These are phyloP conservation scores for Aporophyla nigra DNA, from an alignment of 2,888 invertebrate genomes.

Conservation along the genomic window DNA sequence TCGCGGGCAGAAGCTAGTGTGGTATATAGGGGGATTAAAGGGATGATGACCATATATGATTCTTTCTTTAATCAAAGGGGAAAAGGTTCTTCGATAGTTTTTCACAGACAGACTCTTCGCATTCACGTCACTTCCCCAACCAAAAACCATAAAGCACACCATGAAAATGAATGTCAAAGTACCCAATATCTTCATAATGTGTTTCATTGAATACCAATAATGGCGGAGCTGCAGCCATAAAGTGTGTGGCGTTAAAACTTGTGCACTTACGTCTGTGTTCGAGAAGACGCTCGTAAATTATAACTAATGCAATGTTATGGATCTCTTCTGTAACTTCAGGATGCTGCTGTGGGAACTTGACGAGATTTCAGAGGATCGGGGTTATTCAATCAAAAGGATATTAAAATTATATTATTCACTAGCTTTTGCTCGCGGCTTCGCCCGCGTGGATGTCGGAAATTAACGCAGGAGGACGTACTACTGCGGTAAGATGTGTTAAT, in stretches of 20 bases:
- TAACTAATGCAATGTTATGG: conserved; percentile 69
- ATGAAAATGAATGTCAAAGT: conserved; percentile 48
- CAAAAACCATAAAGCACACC: conserved; percentile 32
- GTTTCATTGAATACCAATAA: conserved; percentile 74
- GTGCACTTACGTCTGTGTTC: conserved; percentile 73
- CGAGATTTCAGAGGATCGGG: too few species aligned
- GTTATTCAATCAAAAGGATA: too few species aligned
- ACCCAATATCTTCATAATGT: conserved; percentile 64
- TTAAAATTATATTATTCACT: too few species aligned
- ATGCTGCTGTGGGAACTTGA: neutral
- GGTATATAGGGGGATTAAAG: too few species aligned
- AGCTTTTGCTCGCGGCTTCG: too few species aligned
- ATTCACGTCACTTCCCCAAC: neutral
- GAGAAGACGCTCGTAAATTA: conserved; percentile 76
- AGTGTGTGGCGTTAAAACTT: conserved; percentile 78
- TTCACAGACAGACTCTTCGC: neutral
- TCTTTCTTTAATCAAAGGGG: too few species aligned
- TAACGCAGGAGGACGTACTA: too few species aligned
- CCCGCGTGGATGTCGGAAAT: too few species aligned
- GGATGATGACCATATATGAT: too few species aligned
- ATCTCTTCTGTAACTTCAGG: conserved; percentile 28
- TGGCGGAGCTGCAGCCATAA: conserved; percentile 75
- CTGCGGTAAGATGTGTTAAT: too few species aligned
- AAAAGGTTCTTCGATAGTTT: neutral
- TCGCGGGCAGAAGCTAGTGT: too few species aligned